Base-by-base conservation (phyloP, 1,140 invertebrate genomes). In the Trichogramma pretiosum region DNA sequence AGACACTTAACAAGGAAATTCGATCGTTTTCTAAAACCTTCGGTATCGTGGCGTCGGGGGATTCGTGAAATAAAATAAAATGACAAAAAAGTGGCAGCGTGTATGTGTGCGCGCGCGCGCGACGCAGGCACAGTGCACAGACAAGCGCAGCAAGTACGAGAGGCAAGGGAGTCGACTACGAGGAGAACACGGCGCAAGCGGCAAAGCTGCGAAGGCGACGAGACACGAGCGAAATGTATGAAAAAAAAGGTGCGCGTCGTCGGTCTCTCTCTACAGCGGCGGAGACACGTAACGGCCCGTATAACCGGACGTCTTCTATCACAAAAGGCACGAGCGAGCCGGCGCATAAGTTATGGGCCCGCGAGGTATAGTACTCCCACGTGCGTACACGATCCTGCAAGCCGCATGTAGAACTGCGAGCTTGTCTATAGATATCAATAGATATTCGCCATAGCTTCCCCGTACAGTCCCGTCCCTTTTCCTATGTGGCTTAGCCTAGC, bases 261-360 rank as follows among this genome's bases (percentile, higher is more conserved):
- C n/a, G n/a, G n/a, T n/a, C n/a, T n/a, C n/a, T n/a, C n/a, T n/a
- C n/a, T n/a, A n/a, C n/a, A n/a, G n/a, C n/a, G n/a, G n/a, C n/a
- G n/a, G n/a, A 43, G 32, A 34, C 42, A 18, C 32, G 33, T 44
- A 44, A 44, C 42, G 42, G 16, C 42, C 14, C 21, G 39, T 33
- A 11, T 9, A 1, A 16, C 11, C 32, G 14, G 17, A 3, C 41
- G 41, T 5, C 17, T 14, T 47, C 26, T 13, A 5, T 9, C 18
- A 48, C 47, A 48, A 48, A 48, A 41, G 47, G 22, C 34, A n/a
- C 26, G 34, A 24, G 41, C 40, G 47, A 43, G 47, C 37, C 47
- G 28, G 5, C 32, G 24, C 40, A 43, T 49, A 49, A 49, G 47
- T 49, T 49, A 49, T 49, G 41, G 40, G 47, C 43, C 34, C 41